Evolutionary conservation across 64 coral and sea anemone genomes (phyloP).

Genomic region (Montipora efflorescens): DNA sequence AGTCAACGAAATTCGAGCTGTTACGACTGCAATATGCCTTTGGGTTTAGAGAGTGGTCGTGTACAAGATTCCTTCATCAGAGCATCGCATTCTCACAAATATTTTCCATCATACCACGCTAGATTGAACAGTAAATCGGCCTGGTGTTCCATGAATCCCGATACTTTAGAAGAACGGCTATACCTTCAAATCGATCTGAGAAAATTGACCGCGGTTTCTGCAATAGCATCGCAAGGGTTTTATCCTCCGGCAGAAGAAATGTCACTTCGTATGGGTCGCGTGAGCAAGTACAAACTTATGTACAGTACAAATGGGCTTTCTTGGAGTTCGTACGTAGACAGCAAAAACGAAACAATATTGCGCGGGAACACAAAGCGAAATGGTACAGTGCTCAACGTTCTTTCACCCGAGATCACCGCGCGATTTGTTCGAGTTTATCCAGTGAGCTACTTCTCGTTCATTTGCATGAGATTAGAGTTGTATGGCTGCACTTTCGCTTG

Average conservation of each 20-base stretch:
- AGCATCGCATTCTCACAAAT: conserved; percentile 73
- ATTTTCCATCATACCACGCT: conserved; percentile 68
- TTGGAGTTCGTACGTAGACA: conserved; percentile 68
- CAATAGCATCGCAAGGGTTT: conserved; percentile 89
- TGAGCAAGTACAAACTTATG: conserved; percentile 87
- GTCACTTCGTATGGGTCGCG: conserved; percentile 82
- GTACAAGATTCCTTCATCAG: conserved; percentile 72
- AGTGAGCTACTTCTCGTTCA: conserved; percentile 45
- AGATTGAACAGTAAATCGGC: conserved; percentile 84
- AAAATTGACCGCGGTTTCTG: conserved; percentile 57
- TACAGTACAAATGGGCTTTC: conserved; percentile 67
- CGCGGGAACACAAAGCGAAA: conserved; percentile 61
- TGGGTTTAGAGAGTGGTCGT: conserved; percentile 76
- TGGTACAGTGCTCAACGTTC: conserved; percentile 74
- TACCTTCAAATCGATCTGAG: conserved; percentile 84
- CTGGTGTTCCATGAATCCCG: conserved; percentile 73
- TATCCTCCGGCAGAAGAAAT: conserved; percentile 65
- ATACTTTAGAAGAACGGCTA: conserved; percentile 37
- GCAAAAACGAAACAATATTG: conserved; percentile 58
- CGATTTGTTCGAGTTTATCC: conserved; percentile 78
- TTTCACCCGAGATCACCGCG: conserved; percentile 75
- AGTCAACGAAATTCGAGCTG: conserved; percentile 51
- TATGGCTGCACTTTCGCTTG: conserved; percentile 90
- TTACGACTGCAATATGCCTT: conserved; percentile 66
- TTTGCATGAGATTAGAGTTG: conserved; percentile 85